phyloP scores from a whole-genome alignment of 2,797 vertebrate species.

The Chloroceryle inda region DNA sequence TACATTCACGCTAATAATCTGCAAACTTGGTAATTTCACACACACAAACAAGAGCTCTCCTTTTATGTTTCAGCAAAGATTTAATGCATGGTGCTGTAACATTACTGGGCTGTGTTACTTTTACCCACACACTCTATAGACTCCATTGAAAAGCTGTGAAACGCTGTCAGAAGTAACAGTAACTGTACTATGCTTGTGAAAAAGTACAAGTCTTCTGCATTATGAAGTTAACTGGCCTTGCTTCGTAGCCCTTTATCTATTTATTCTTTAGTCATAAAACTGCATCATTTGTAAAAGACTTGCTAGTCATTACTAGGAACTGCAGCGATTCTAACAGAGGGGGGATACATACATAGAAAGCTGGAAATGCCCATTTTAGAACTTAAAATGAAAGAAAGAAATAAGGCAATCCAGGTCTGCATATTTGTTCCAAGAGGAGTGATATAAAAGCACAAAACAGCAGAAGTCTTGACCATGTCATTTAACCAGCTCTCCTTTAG shows the following conservation, averaged over 20 bases:
- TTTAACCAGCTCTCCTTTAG: not conserved
- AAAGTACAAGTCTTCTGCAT: not conserved
- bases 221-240: not conserved
- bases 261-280: not conserved
- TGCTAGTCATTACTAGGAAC: not conserved
- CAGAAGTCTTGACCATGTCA: not conserved
- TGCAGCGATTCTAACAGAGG: not conserved
- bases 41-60: not conserved
- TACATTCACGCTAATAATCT: not conserved
- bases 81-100: not conserved
- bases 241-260: not conserved
- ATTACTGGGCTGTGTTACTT: not conserved
- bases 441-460: not conserved
- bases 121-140: not conserved
- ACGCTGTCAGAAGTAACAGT: not conserved
- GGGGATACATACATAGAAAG: not conserved
- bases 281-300: not conserved
- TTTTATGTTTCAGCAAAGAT: not conserved
- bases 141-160: not conserved
- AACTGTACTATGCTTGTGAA: not conserved
- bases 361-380: not conserved
- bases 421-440: not conserved
- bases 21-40: slow-evolving; percentile 38
- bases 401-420: not conserved
- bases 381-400: not conserved